A percentile compares a stretch with the other conserved stretches of the same genome.
Conservation (phyloP, 2,888 invertebrate genomes). For the Synanthedon andrenaeformis region DNA sequence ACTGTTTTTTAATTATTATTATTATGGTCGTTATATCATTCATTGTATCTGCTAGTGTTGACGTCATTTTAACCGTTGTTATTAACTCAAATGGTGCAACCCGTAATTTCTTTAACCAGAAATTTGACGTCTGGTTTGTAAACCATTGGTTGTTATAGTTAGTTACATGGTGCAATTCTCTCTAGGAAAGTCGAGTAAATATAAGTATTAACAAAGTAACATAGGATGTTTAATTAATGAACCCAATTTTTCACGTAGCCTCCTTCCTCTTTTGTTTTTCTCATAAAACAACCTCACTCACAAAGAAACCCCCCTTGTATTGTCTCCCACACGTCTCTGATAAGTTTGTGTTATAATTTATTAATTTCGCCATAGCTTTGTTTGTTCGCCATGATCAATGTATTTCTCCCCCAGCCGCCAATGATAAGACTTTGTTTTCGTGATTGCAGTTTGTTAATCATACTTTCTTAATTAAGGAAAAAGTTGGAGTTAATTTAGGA, state of each 20-base stretch:
- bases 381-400: conserved; percentile 54
- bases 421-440: conserved; percentile 65
- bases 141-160: too few relatives aligned
- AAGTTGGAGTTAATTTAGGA: conserved; percentile 53
- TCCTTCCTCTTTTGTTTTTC: background rate
- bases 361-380: conserved; percentile 53
- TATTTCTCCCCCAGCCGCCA: conserved; percentile 16
- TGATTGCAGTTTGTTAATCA: conserved; percentile 67
- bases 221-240: background rate
- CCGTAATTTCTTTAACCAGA: too few relatives aligned
- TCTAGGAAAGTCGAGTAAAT: too few relatives aligned
- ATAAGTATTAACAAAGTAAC: too few relatives aligned
- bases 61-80: too few relatives aligned
- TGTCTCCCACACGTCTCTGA: conserved; percentile 34
- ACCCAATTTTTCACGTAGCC: background rate
- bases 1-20: too few relatives aligned
- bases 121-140: too few relatives aligned
- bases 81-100: too few relatives aligned
- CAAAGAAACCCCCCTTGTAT: conserved; percentile 21
- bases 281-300: conserved; percentile 27
- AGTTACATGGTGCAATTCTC: too few relatives aligned
- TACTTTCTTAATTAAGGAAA: conserved; percentile 67
- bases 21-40: too few relatives aligned
- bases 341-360: conserved; percentile 54
- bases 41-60: too few relatives aligned